These are phyloP conservation scores for Mamestra brassicae DNA, from an alignment of 2,888 invertebrate species.

Conservation along the genomic window DNA sequence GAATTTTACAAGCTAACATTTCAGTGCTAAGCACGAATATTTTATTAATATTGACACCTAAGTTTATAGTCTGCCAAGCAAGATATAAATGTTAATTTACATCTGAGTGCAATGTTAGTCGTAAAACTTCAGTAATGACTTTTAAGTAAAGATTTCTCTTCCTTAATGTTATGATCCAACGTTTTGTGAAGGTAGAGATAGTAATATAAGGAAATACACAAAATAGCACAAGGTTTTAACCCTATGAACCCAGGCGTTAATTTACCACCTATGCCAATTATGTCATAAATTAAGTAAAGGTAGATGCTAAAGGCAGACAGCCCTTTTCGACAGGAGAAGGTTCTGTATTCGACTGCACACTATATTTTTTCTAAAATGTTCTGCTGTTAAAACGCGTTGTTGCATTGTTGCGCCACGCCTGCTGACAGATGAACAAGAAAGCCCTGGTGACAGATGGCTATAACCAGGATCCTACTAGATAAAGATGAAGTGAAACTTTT, in stretches of 20 bases:
- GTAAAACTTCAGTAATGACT: conserved; percentile 67
- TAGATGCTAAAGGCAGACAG: background rate
- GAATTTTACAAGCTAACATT: conserved; percentile 42
- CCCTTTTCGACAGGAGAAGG: too few relatives aligned
- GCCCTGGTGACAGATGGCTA: too few relatives aligned
- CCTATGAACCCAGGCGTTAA: background rate
- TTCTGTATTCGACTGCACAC: too few relatives aligned
- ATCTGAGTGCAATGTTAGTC: conserved; percentile 73
- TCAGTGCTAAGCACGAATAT: conserved; percentile 46
- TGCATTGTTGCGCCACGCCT: too few relatives aligned
- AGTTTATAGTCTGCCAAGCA: conserved; percentile 63
- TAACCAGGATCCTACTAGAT: too few relatives aligned
- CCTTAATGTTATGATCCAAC: conserved; percentile 34
- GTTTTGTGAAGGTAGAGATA: conserved; percentile 9
- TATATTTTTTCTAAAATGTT: too few relatives aligned
- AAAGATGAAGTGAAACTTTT: background rate
- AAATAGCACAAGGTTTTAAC: background rate
- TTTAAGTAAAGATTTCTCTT: conserved; percentile 37
- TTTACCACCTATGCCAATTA: background rate
- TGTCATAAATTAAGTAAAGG: background rate
- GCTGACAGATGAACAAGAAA: too few relatives aligned
- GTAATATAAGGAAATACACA: too few relatives aligned
- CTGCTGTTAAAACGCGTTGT: too few relatives aligned
- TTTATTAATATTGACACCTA: conserved; percentile 56
- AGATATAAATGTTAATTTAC: conserved; percentile 74